Evolutionary conservation across 1,140 invertebrate genomes (phyloP), one percentile per base, ranked within the genome.

Genomic region (Papilio aristodemus): DNA sequence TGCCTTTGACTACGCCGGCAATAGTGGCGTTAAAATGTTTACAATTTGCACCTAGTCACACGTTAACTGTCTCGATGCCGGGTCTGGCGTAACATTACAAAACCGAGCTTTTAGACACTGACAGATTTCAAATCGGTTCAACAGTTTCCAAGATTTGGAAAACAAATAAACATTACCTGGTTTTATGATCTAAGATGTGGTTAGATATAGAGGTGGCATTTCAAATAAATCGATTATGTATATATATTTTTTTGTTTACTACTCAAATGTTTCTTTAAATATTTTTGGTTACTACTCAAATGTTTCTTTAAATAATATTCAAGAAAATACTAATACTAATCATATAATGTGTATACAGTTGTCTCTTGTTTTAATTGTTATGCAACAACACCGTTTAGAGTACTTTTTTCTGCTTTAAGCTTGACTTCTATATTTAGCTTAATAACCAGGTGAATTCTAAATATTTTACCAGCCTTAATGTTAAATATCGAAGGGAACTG

Each of bases 121-220:
- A 50, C 46, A 50, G 8, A 22, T 50, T 50, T 50, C 46, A 50
- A 50, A 50, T 50, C 46, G 8, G 46, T 50, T 22, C 46, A 50
- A 13, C 46, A 50, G 46, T 50, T 50, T 50, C 46, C 46, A 50
- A 50, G 19, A 50, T 50, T 50, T 54, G 19, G 46, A 54, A 54
- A 54, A 54, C 46, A 54, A 54, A 54, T 54, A 54, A 54, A 54
- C 46, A 54, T 54, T 19, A 54, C 46, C 46, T 54, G 46, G 10
- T 54, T 54, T 54, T 25, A 54, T 54, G 46, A 54, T 54, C 46
- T 1, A 19, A 13, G 46, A 22, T 25, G 11, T 22, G 11, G 11
- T 54, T 54, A 54, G 10, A 54, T 54, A 6, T 22, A 13, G 46
- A 22, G 8, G 19, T 22, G 14, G 17, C 19, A 22, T 54, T 25